phyloP scores from a whole-genome alignment of 2,797 vertebrate species.

The Betta splendens region DNA sequence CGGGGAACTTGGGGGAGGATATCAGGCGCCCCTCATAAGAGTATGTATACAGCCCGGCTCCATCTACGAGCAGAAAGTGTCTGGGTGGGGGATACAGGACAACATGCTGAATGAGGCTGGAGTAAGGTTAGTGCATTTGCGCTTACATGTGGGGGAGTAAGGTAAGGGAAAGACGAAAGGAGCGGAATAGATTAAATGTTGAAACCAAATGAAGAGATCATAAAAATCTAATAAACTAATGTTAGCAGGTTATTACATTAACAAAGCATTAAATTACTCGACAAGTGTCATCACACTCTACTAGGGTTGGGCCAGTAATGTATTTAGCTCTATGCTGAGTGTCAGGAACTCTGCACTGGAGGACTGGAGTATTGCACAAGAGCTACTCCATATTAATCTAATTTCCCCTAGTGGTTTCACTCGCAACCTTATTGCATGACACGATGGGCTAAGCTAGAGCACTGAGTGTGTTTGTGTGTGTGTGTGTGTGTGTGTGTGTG shows the following conservation, averaged over 20 bases:
- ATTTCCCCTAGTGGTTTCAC: conserved; percentile 69
- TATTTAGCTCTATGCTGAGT: conserved; percentile 60
- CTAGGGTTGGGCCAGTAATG: conserved; percentile 61
- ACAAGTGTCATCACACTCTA: conserved; percentile 42
- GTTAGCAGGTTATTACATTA: conserved; percentile 40
- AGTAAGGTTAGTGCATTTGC: background rate
- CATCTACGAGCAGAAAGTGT: conserved; percentile 93
- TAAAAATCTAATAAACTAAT: conserved; percentile 44
- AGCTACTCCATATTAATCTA: conserved; percentile 73
- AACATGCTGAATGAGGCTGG: background rate
- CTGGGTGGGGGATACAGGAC: conserved; percentile 65
- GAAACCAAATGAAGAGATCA: conserved; percentile 21
- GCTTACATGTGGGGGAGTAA: background rate
- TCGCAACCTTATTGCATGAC: conserved; percentile 68
- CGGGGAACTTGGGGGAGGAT: conserved; percentile 91
- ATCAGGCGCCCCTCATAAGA: conserved; percentile 94
- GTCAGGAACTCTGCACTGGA: conserved; percentile 53
- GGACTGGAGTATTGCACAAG: conserved; percentile 65
- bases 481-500: conserved; percentile 17
- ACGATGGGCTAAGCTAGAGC: conserved; percentile 49
- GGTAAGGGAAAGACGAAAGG: background rate
- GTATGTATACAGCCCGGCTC: conserved; percentile 90
- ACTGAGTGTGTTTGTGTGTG: conserved; percentile 19
- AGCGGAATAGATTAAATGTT: conserved; percentile 19
- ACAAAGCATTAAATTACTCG: conserved; percentile 46